Evolutionary conservation across 2,888 invertebrate genomes (phyloP).

Genomic region (Carcina quercana): DNA sequence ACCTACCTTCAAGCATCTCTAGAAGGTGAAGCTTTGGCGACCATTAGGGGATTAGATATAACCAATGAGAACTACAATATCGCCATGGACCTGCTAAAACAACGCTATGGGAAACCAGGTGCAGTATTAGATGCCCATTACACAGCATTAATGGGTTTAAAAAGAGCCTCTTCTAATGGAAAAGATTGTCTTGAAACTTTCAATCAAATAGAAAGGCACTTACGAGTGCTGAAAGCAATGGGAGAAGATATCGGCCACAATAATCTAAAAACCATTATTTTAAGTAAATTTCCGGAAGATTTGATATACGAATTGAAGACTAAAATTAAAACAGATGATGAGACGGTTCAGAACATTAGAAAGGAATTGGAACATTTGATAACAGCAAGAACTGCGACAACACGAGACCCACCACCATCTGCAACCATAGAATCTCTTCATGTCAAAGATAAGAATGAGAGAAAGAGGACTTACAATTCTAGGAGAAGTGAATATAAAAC

Average conservation of each 20-base stretch:
- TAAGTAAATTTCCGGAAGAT: slow-evolving; percentile 13
- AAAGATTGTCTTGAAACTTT: too few relatives aligned
- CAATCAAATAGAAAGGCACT: too few relatives aligned
- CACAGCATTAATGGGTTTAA: too few relatives aligned
- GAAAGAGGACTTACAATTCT: slow-evolving; percentile 1
- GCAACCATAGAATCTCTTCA: neutral
- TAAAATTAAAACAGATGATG: slow-evolving; percentile 9
- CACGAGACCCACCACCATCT: slow-evolving; percentile 1
- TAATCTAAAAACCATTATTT: slow-evolving; percentile 13
- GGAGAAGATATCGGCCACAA: slow-evolving; percentile 20
- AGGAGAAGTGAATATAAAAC: neutral
- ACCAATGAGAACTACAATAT: too few relatives aligned
- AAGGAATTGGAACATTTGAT: slow-evolving; percentile 13
- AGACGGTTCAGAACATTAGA: slow-evolving; percentile 11
- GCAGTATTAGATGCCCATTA: too few relatives aligned
- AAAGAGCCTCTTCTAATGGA: too few relatives aligned
- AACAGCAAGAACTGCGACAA: slow-evolving; percentile 10
- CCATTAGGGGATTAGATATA: too few relatives aligned
- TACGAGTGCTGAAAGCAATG: slow-evolving; percentile 18
- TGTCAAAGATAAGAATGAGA: neutral
- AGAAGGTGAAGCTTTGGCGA: too few relatives aligned
- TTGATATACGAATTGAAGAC: slow-evolving; percentile 14
- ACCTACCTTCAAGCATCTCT: too few relatives aligned
- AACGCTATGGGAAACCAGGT: too few relatives aligned
- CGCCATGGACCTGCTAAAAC: too few relatives aligned